A percentile compares a stretch with the other conserved stretches of the same genome.
phyloP scores from a whole-genome alignment of 64 coral and sea anemone species.

The Actinia equina region DNA sequence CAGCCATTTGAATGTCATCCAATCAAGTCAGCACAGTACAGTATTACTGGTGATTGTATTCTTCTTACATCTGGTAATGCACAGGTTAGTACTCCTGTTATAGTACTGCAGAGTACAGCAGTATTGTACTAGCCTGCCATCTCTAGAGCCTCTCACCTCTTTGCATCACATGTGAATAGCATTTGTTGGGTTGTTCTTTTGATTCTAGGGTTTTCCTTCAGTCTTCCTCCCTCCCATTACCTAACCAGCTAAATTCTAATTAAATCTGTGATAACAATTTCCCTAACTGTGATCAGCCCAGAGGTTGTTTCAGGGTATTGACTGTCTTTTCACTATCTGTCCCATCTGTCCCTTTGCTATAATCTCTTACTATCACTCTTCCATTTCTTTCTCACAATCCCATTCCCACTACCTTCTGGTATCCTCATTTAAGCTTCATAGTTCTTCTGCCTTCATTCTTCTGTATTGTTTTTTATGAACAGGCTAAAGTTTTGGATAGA shows the following conservation, averaged over 20 bases:
- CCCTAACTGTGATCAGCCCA: no score
- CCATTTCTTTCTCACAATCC: background rate
- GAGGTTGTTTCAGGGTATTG: no score
- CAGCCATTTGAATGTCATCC: conserved; percentile 95
- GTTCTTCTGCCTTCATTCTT: background rate
- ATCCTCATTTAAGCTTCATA: background rate
- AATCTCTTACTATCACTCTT: no score
- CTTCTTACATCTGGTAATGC: conserved; percentile 92
- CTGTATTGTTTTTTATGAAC: background rate
- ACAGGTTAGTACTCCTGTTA: conserved; percentile 50
- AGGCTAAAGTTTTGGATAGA: conserved; percentile 96
- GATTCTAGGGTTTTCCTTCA: no score
- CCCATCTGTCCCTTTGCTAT: no score
- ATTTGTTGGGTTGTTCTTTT: no score
- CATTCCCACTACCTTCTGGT: background rate
- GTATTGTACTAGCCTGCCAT: no score
- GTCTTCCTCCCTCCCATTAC: no score
- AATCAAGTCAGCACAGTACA: conserved; percentile 85
- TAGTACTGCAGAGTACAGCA: background rate
- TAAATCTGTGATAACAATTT: no score
- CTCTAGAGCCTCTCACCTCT: background rate
- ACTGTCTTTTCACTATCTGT: no score
- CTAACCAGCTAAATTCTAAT: no score
- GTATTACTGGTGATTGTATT: conserved; percentile 81
- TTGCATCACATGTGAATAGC: background rate